Evolutionary conservation across 2,797 vertebrate species (phyloP).

Genomic region (Siniperca undulata): DNA sequence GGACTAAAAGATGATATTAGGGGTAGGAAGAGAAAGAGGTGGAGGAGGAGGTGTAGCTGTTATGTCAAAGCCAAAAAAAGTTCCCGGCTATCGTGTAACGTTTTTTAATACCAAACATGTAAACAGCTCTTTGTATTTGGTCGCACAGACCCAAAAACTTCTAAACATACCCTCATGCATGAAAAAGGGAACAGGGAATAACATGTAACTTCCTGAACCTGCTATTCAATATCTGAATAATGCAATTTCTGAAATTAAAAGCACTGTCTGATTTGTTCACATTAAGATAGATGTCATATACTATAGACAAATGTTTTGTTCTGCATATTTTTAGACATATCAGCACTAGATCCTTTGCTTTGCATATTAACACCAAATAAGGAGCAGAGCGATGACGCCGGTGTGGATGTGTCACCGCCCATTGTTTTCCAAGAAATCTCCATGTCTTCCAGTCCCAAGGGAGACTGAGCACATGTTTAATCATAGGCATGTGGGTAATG

Average conservation of each 20-base stretch:
- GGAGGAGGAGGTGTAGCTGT: slow-evolving; percentile 2
- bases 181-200: background rate
- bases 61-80: background rate
- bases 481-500: slow-evolving; percentile 10
- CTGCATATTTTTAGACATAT: slow-evolving; percentile 4
- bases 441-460: background rate
- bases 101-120: slow-evolving; percentile 3
- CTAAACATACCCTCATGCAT: background rate
- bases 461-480: slow-evolving; percentile 25
- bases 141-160: background rate
- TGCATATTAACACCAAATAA: slow-evolving; percentile 34
- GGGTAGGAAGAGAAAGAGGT: slow-evolving; percentile 21
- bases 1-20: background rate
- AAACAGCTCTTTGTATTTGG: slow-evolving; percentile 11
- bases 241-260: background rate
- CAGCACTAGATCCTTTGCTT: background rate
- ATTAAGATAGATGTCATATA: background rate
- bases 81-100: background rate
- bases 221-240: background rate
- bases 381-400: slow-evolving; percentile 22
- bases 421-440: slow-evolving; percentile 62
- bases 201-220: background rate
- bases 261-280: background rate
- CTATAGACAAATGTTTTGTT: background rate
- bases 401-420: background rate